phyloP scores from a whole-genome alignment of 2,888 invertebrate genomes.

The Halocaridina rubra region DNA sequence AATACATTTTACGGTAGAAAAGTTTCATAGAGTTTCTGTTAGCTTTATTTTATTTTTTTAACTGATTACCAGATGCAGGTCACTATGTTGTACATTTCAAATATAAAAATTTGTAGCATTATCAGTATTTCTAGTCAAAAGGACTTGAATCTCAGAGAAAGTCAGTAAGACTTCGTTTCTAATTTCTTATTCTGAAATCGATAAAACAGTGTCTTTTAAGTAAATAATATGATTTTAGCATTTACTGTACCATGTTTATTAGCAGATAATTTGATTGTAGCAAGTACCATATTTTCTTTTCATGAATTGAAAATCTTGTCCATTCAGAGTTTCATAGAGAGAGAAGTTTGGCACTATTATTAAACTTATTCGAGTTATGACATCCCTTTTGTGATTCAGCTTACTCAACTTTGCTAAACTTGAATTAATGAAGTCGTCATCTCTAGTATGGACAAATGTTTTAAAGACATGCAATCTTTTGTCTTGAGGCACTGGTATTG shows the following conservation, averaged over 20 bases:
- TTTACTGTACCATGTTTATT: no score
- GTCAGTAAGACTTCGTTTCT: neutral
- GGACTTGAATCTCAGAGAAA: neutral
- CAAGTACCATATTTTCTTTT: no score
- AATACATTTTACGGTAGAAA: slow-evolving; percentile 33
- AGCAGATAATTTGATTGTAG: no score
- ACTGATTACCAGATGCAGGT: no score
- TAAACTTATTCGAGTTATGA: no score
- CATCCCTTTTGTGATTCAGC: no score
- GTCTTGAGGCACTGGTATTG: slow-evolving; percentile 26
- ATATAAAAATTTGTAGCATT: slow-evolving; percentile 13
- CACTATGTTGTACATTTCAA: slow-evolving; percentile 30
- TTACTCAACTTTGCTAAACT: no score
- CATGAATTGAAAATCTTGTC: no score
- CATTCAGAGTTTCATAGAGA: no score
- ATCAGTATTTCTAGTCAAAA: slow-evolving; percentile 5
- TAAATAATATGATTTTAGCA: neutral
- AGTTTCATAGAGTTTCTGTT: slow-evolving; percentile 31
- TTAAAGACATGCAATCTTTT: neutral
- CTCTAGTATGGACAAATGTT: neutral
- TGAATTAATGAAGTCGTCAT: neutral
- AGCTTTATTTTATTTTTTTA: no score
- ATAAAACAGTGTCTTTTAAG: neutral
- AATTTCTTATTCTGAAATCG: neutral
- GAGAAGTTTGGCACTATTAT: no score